Evolutionary conservation across 2,888 invertebrate genomes (phyloP), one percentile per base, ranked within the genome.

Genomic region (Abrostola tripartita): DNA sequence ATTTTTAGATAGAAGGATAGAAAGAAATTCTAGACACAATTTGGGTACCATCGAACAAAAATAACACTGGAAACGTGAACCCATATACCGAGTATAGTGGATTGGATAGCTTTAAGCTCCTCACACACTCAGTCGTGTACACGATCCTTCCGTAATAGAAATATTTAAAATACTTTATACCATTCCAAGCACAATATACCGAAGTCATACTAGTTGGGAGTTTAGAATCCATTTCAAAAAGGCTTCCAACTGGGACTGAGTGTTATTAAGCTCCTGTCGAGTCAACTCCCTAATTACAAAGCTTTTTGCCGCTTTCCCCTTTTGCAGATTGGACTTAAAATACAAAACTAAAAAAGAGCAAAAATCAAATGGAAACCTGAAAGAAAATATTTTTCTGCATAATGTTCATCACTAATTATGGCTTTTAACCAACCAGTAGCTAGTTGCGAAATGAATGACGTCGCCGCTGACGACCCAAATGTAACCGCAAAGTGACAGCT

Each of bases 261-360:
- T 79, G 78, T 82, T 81, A 85, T 86, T 83, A 86, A 82, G 83
- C 82, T 78, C 63, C 80, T 83, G 84, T 82, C 84, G 81, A 84
- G 80, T 81, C 78, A 74, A 79, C 75, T 80, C 73, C 71, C 83
- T 86, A 88, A 88, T 88, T 84, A 83, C 85, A 79, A 76, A 83
- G 82, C 82, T 79, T 79, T 83, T 82, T 81, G 78, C 80, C 69
- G 68, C 79, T 65, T 81, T 75, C 78, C 79, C 68, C 73, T 79
- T 77, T 76, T 65, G 71, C 71, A 83, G 81, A 85, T 82, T 81
- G 84, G 81, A 79, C 78, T 82, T 80, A 78, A 79, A 83, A 72
- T 62, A 69, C 74, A 63, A 80, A 82, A 83, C 65, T 71, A 71
- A 68, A 74, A 72, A 57, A 52, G 57, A 62, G 47, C 68, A 68